Percentiles rank a stretch among this genome's conserved stretches.
phyloP scores from a whole-genome alignment of 2,113 vertebrate genomes.

The Barbus barbus region DNA sequence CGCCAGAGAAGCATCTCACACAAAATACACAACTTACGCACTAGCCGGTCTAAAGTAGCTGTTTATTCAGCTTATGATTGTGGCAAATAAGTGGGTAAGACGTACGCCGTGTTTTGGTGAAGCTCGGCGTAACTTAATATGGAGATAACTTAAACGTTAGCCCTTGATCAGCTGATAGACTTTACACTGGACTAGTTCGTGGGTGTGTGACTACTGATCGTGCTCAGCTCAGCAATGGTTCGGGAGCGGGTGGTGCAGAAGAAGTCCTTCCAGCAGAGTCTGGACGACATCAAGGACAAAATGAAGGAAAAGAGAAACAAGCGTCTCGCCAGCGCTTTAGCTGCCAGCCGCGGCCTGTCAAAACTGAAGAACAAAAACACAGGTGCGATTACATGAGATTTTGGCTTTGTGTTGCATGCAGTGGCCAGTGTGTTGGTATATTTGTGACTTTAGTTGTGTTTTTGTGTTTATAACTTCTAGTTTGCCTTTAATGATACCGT shows the following conservation, averaged over 20 bases:
- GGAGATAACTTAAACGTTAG: not conserved
- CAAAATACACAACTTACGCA: not conserved
- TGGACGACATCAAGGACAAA: conserved; percentile 87
- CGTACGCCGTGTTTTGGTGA: not conserved
- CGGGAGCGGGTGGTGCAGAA: conserved; percentile 77
- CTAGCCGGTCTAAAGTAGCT: not conserved
- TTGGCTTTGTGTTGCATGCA: not conserved
- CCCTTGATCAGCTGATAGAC: not conserved
- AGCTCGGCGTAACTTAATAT: not conserved
- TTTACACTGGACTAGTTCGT: not conserved
- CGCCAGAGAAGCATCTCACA: not conserved
- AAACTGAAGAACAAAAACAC: conserved; percentile 68
- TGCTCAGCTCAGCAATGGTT: conserved; percentile 73
- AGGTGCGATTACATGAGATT: conserved; percentile 71
- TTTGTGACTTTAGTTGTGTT: not conserved
- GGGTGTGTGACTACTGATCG: too few relatives aligned
- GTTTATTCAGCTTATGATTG: too few relatives aligned
- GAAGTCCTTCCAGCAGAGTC: conserved; percentile 85
- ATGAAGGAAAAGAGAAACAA: conserved; percentile 91
- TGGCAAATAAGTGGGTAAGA: not conserved
- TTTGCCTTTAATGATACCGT: not conserved
- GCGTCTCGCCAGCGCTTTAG: conserved; percentile 71
- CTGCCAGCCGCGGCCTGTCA: conserved; percentile 67
- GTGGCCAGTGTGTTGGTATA: not conserved
- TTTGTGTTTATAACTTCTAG: not conserved